Evolutionary conservation across 2,113 vertebrate species (phyloP), one percentile per base, ranked within the genome.

Genomic region (Terrapene triunguis): DNA sequence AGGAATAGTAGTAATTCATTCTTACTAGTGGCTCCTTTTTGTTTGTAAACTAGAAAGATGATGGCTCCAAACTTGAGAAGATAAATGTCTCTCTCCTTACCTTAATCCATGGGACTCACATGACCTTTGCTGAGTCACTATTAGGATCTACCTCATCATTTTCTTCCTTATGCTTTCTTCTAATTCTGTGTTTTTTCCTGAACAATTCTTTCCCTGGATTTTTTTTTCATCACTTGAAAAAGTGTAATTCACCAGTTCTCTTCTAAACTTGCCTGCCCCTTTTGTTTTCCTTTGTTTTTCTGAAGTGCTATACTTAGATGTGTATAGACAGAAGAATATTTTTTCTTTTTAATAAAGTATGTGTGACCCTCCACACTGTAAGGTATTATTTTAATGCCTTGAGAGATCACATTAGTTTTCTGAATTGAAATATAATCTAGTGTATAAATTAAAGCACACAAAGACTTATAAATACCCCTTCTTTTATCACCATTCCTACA

Each of bases 251-350:
- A 89, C 13, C 85, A 84, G 81, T 74, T 93, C 35, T 90, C 1
- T 88, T 83, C 17, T 50, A 93, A 42, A 3, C 27, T 94, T 88
- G 94, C 6, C 8, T 74, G 12, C 54, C 14, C 81, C 47, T 90
- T 90, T 91, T 80, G 27, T 17, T 85, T 86, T 85, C 48, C 93
- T 94, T 48, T 80, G 32, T 74, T 8, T 86, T 94, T 88, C 24
- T 82, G 53, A 93, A 88, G 19, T 29, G 32, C 50, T 54, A 6
- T 93, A 42, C 1, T 62, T 21, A 88, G n/a, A 35, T 88, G 5
- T 1, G 0, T 84, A 74, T 54, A 88, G 81, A 76, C 59, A 16
- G 84, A 95, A 54, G 11, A 5, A 2, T 65, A 8, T 85, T 19
- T 83, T 91, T 91, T 94, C 17, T 82, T 94, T 82, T 83, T 42